Conservation (phyloP, 2,113 vertebrate species). For the Limanda limanda region DNA sequence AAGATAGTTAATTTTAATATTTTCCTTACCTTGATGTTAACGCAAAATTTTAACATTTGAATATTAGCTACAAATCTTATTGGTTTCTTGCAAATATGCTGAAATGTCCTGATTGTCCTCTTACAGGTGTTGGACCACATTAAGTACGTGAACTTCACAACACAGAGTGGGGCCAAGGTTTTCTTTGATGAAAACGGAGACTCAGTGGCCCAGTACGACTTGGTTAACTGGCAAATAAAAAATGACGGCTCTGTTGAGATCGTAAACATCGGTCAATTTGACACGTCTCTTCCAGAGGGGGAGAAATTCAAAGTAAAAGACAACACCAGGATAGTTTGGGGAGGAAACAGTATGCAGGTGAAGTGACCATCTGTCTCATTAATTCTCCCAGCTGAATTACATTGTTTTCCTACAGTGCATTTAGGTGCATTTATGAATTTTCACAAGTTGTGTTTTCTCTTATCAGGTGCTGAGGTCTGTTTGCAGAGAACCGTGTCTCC, state of each 20-base stretch:
- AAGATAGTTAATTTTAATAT: too few relatives aligned
- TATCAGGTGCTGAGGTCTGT: too few relatives aligned
- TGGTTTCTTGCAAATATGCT: neutral
- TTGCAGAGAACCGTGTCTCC: too few relatives aligned
- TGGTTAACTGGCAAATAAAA: conserved; percentile 80
- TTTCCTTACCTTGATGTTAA: too few relatives aligned
- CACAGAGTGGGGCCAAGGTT: conserved; percentile 66
- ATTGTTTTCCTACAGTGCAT: neutral
- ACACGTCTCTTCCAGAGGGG: conserved; percentile 59
- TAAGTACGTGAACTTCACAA: conserved; percentile 72
- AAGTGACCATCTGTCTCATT: neutral
- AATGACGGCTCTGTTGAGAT: conserved; percentile 65
- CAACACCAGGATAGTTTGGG: conserved; percentile 64
- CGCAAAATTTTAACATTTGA: neutral
- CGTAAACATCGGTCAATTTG: conserved; percentile 68
- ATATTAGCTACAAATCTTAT: neutral
- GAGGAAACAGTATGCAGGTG: conserved; percentile 57
- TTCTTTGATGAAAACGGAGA: conserved; percentile 81
- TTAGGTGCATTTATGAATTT: neutral
- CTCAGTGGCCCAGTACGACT: conserved; percentile 76
- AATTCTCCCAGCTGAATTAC: neutral
- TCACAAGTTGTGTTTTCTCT: neutral
- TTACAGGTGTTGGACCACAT: conserved; percentile 76
- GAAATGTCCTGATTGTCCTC: conserved; percentile 1
- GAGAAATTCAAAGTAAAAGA: conserved; percentile 57